Conservation (phyloP, 92 coral and sea anemone genomes). For the Umimayanthus kanabou region DNA sequence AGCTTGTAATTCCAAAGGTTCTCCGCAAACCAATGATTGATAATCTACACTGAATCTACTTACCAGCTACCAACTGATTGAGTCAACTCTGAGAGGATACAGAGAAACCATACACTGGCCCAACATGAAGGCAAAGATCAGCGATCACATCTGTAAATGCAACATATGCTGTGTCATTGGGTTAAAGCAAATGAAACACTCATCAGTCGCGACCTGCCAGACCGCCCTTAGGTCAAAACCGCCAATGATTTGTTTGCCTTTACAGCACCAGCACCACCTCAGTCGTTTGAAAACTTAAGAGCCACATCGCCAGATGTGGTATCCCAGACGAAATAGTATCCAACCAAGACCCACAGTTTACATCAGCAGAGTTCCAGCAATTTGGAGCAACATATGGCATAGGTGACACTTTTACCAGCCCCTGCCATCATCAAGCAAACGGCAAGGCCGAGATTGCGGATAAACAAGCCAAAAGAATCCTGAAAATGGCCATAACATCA, state of each 20-base stretch:
- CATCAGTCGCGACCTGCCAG: slow-evolving; percentile 47
- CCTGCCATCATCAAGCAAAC: slow-evolving; percentile 29
- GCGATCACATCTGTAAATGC: slow-evolving; percentile 37
- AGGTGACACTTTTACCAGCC: slow-evolving; percentile 1
- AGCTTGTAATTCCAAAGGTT: slow-evolving; percentile 23
- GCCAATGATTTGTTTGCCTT: slow-evolving; percentile 46
- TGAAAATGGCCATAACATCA: slow-evolving; percentile 31
- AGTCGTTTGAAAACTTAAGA: slow-evolving; percentile 20
- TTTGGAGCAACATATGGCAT: neutral
- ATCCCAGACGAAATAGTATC: slow-evolving; percentile 37
- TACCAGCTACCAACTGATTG: no score
- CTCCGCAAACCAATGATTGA: slow-evolving; percentile 10
- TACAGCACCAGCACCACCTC: slow-evolving; percentile 23
- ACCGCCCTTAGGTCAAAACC: neutral
- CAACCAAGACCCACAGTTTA: neutral
- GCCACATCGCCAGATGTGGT: slow-evolving; percentile 41
- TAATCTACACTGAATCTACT: no score
- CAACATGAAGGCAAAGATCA: slow-evolving; percentile 11
- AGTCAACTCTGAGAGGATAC: no score
- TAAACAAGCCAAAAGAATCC: slow-evolving; percentile 43
- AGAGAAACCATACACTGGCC: no score
- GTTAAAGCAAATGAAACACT: slow-evolving; percentile 37
- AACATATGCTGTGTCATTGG: slow-evolving; percentile 28
- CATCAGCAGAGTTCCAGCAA: slow-evolving; percentile 1
- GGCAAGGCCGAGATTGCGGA: slow-evolving; percentile 55